Evolutionary conservation across 2,113 vertebrate genomes (phyloP).

Genomic region (Pachycephala philippinensis): DNA sequence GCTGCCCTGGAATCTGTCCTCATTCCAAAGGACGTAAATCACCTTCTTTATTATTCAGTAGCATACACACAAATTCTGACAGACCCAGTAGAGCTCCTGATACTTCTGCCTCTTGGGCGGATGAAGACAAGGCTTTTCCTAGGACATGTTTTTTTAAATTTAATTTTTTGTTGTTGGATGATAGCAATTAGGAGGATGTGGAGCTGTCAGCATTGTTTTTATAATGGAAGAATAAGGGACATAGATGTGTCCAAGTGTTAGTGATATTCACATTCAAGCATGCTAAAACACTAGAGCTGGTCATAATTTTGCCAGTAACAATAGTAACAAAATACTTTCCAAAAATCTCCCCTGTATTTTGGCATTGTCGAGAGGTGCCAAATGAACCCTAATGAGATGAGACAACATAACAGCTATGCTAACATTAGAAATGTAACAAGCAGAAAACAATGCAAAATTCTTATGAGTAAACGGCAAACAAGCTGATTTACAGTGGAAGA

Average conservation of each 20-base stretch:
- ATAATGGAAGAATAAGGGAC: background rate
- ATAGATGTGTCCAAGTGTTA: background rate
- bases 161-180: background rate
- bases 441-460: conserved; percentile 5
- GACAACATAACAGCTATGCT: background rate
- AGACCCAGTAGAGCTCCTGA: background rate
- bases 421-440: background rate
- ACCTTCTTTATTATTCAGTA: background rate
- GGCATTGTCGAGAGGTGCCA: background rate
- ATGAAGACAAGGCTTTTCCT: background rate
- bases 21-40: background rate
- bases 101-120: background rate
- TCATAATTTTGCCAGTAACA: background rate
- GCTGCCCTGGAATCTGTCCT: background rate
- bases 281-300: background rate
- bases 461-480: background rate
- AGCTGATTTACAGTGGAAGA: background rate
- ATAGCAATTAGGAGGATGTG: background rate
- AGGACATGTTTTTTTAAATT: background rate
- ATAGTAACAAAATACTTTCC: background rate
- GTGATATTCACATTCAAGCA: background rate
- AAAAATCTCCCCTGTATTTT: background rate
- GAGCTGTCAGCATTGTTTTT: background rate
- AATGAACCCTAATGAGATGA: background rate
- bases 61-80: background rate